Evolutionary conservation across 2,113 vertebrate species (phyloP).

Genomic region (Antechinus flavipes): DNA sequence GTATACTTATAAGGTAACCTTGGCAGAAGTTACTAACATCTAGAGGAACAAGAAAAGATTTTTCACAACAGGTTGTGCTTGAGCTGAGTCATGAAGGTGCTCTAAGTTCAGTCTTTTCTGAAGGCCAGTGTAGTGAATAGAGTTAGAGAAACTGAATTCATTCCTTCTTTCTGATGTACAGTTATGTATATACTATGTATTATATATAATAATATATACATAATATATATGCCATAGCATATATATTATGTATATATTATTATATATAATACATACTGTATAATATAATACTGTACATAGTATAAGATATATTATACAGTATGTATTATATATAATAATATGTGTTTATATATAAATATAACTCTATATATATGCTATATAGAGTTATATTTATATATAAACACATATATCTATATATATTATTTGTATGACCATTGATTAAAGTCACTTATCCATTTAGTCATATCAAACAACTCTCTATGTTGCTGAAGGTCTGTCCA

Average conservation of each 20-base stretch:
- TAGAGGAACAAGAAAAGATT: neutral
- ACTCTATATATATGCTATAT: too few species aligned
- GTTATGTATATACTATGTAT: neutral
- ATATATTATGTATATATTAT: too few species aligned
- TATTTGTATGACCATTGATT: neutral
- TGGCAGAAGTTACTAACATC: neutral
- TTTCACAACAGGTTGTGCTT: neutral
- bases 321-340: too few species aligned
- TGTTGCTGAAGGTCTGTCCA: neutral
- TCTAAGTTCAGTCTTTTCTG: neutral
- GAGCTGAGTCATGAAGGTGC: neutral
- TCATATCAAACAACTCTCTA: neutral
- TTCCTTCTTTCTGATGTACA: neutral
- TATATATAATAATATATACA: too few species aligned
- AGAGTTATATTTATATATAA: too few species aligned
- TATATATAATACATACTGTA: too few species aligned
- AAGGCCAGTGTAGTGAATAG: neutral
- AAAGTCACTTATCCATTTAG: neutral
- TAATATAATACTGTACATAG: too few species aligned
- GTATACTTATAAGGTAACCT: neutral
- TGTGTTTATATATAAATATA: too few species aligned
- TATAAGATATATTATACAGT: too few species aligned
- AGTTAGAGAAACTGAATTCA: neutral
- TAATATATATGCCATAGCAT: too few species aligned
- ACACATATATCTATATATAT: too few species aligned